Conservation (phyloP, 2,888 invertebrate species). For the Linnaemya tessellans region DNA sequence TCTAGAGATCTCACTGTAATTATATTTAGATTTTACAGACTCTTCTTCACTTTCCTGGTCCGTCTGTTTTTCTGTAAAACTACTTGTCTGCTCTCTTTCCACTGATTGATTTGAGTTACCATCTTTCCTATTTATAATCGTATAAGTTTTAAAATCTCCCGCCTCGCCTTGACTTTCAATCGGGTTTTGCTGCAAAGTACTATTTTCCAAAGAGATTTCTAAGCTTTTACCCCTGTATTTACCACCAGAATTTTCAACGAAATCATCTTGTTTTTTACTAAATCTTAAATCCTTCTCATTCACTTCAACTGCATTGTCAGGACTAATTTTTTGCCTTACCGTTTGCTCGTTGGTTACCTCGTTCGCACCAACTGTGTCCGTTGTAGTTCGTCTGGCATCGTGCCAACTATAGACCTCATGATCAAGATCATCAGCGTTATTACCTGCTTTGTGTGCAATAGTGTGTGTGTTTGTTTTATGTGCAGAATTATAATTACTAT, state of each 20-base stretch:
- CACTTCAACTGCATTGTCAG: conserved; percentile 25
- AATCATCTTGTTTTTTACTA: conserved; percentile 70
- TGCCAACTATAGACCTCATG: conserved; percentile 71
- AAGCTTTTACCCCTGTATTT: conserved; percentile 78
- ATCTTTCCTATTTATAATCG: conserved; percentile 31
- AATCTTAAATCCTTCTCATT: conserved; percentile 33
- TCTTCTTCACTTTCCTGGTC: background rate
- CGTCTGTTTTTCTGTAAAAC: conserved; percentile 7
- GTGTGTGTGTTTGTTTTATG: conserved; percentile 39
- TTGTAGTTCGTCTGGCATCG: conserved; percentile 61
- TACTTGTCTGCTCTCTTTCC: background rate
- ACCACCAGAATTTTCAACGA: conserved; percentile 61
- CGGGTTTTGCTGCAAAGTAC: conserved; percentile 1
- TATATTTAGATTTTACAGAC: background rate
- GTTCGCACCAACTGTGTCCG: conserved; percentile 13
- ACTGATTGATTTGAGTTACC: background rate
- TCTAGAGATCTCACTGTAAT: background rate
- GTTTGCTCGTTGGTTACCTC: conserved; percentile 23
- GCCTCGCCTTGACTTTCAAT: background rate
- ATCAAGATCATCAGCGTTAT: conserved; percentile 31
- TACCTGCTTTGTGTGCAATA: conserved; percentile 5
- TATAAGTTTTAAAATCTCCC: conserved; percentile 39
- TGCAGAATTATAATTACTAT: conserved; percentile 73
- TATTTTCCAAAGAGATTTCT: conserved; percentile 65
- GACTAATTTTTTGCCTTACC: conserved; percentile 25